These are phyloP conservation scores for Enteromius paludinosus DNA, from an alignment of 2,797 vertebrate species.

Conservation along the genomic window DNA sequence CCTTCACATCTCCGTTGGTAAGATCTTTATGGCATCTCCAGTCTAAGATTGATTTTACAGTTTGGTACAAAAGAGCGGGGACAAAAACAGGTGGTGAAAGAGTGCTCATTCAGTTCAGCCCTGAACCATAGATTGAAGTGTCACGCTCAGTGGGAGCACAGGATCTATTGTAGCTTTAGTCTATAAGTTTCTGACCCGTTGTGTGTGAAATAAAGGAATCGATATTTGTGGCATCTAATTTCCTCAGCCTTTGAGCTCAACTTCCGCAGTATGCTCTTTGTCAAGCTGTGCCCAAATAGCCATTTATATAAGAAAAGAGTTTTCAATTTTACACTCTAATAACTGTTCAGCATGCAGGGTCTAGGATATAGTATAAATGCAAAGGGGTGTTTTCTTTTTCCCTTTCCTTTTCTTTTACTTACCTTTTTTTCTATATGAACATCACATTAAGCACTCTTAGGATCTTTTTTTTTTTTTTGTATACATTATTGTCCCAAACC, in stretches of 20 bases:
- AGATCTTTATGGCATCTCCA: background rate
- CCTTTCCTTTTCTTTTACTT: too few species aligned
- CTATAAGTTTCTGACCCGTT: conserved; percentile 5
- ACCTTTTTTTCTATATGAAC: background rate
- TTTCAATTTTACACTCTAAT: background rate
- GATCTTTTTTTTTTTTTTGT: background rate
- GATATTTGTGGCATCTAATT: conserved; percentile 34
- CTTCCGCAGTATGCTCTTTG: conserved; percentile 24
- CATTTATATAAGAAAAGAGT: conserved; percentile 16
- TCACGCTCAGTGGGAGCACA: background rate
- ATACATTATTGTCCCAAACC: background rate
- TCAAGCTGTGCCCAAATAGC: conserved; percentile 1
- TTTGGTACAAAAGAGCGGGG: background rate
- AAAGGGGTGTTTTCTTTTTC: background rate
- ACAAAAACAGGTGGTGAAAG: conserved; percentile 11
- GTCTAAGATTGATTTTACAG: conserved; percentile 24
- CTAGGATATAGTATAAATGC: background rate
- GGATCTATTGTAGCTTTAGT: conserved; percentile 2
- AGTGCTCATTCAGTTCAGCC: background rate
- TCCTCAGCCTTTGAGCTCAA: conserved; percentile 6
- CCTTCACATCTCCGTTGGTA: background rate
- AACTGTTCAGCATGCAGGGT: background rate
- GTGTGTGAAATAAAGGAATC: conserved; percentile 13
- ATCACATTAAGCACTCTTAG: background rate
- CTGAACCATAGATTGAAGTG: conserved; percentile 1